Percentiles rank a stretch among this genome's conserved stretches.
Evolutionary conservation across 1,140 invertebrate species (phyloP).

Genomic region (Pseudachorutes palmiensis): DNA sequence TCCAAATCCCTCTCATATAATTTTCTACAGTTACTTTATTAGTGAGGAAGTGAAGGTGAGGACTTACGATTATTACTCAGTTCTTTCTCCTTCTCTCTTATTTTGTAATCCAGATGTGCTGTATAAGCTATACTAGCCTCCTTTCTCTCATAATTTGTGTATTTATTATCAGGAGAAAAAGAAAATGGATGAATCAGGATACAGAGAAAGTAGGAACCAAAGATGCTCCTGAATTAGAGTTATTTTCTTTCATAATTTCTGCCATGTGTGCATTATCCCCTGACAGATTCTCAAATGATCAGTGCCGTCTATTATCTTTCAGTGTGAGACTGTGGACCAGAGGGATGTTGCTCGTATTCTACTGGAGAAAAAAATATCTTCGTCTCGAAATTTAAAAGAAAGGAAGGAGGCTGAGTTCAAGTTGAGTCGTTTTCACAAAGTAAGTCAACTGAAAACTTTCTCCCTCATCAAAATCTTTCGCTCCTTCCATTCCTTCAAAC

Average conservation of each 20-base stretch:
- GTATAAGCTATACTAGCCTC: no score
- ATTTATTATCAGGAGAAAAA: no score
- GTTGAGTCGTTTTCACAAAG: conserved; percentile 33
- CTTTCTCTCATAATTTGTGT: no score
- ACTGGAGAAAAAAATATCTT: conserved; percentile 26
- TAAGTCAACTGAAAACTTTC: conserved; percentile 22
- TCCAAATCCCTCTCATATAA: no score
- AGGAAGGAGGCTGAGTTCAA: conserved; percentile 25
- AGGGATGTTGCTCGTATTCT: conserved; percentile 27
- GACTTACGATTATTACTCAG: no score
- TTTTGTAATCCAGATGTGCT: no score
- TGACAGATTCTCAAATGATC: not conserved
- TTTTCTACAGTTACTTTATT: no score
- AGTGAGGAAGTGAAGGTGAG: no score
- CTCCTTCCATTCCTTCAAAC: not conserved
- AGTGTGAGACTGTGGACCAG: conserved; percentile 28
- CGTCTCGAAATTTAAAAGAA: conserved; percentile 16
- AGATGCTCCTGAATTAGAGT: no score
- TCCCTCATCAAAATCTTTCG: conserved; percentile 11
- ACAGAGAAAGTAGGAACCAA: no score
- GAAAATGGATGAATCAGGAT: no score
- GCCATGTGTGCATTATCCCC: not conserved
- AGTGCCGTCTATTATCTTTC: conserved; percentile 14
- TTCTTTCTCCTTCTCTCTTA: no score
- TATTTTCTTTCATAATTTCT: not conserved